Evolutionary conservation across 2,113 vertebrate species (phyloP), one percentile per base, ranked within the genome.

Genomic region (Pteronura brasiliensis): DNA sequence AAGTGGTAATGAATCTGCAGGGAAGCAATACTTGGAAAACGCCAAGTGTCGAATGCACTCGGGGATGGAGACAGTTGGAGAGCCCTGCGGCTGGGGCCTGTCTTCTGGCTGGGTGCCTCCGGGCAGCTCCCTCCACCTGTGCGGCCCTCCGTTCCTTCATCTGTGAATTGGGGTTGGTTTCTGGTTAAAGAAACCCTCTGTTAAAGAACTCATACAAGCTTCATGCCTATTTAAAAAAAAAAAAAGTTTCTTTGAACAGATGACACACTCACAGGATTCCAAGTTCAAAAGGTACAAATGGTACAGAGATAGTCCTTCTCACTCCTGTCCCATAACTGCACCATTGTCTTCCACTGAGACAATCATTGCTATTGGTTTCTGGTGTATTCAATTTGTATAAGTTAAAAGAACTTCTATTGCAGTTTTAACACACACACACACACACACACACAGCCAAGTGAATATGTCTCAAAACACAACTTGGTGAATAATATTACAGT

Each of bases 221-320:
- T 95, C 81, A 29, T 52, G 36, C 39, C 80, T 88, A 12, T 57
- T 84, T 95, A 42, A 42, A 42, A 42, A 47, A 47, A 47, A n/a
- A 4, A 57, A 42, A 69, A 79, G 42, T n/a, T 12, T 79, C 91
- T 94, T 93, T 17, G 17, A 94, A 81, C 61, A 81, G 71, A 12
- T 77, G 77, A 57, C 34, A 34, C 0, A 57, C 2, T 90, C 63
- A 59, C 20, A n/a, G 86, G 55, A 93, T 83, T 92, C 49, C 84
- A 90, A 67, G 47, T 95, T 92, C n/a, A 88, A 52, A 93, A 81
- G 39, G 72, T n/a, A 3, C 39, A 84, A 94, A 92, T 23, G 74
- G 55, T 59, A 79, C 29, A 90, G 69, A 65, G 79, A 25, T 52
- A 52, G 1, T 59, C 23, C 27, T 31, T 17, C 25, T 36, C 7